These are phyloP conservation scores for Esox niger DNA, from an alignment of 2,113 vertebrate species.

Conservation along the genomic window DNA sequence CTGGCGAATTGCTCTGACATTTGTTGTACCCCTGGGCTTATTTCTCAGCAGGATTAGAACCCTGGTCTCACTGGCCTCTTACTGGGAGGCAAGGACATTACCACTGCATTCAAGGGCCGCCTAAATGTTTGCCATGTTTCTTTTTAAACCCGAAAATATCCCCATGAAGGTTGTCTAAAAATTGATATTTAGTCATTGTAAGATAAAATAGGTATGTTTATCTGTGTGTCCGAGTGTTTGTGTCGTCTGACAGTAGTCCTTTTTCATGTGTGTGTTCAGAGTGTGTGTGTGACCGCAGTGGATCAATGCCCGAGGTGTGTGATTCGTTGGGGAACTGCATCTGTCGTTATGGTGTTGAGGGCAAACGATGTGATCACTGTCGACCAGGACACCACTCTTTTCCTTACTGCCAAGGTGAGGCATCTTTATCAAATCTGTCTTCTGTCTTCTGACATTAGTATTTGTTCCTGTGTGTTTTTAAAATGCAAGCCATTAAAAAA, in stretches of 20 bases:
- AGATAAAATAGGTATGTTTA: not conserved
- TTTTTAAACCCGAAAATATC: not conserved
- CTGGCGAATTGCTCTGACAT: no score
- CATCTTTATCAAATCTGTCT: no score
- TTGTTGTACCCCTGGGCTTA: no score
- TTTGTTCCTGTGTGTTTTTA: no score
- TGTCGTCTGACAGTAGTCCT: no score
- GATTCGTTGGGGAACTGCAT: constrained; percentile 76
- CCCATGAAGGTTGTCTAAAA: not conserved
- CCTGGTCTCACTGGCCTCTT: no score
- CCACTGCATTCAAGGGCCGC: no score
- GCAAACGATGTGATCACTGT: constrained; percentile 78
- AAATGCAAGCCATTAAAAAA: no score
- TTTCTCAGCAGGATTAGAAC: no score
- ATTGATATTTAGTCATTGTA: not conserved
- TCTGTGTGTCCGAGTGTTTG: not conserved
- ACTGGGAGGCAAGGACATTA: no score
- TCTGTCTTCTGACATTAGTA: no score
- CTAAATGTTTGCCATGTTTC: not conserved
- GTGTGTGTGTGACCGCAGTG: constrained; percentile 77
- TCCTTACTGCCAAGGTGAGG: constrained; percentile 82
- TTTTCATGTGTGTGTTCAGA: constrained; percentile 60
- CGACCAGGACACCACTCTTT: constrained; percentile 75
- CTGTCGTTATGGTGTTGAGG: constrained; percentile 75
- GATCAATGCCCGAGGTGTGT: constrained; percentile 70